These are phyloP conservation scores for Xylocopa sonorina DNA, from an alignment of 1,140 invertebrate genomes.

Conservation along the genomic window DNA sequence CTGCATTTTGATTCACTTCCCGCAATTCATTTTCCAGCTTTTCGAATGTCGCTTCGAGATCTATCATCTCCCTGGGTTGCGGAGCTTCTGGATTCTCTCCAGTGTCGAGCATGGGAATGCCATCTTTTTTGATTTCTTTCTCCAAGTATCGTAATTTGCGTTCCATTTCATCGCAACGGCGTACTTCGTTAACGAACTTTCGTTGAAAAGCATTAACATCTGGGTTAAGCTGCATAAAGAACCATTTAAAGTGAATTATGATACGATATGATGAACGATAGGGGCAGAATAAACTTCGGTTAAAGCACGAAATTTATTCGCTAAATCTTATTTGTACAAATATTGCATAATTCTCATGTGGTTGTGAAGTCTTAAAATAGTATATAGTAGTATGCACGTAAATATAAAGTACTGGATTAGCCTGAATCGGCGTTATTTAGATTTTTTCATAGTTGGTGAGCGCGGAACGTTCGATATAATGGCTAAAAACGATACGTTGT, in stretches of 20 bases:
- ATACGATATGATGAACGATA: no score
- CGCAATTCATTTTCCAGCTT: slow-evolving; percentile 97
- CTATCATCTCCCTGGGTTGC: slow-evolving; percentile 99
- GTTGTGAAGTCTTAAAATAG: no score
- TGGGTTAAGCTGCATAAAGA: slow-evolving; percentile 89
- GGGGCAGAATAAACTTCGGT: no score
- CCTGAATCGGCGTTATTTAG: no score
- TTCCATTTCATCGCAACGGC: slow-evolving; percentile 96
- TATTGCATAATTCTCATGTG: no score
- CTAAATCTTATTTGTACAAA: no score
- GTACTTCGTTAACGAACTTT: slow-evolving; percentile 95
- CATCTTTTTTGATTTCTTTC: slow-evolving; percentile 99
- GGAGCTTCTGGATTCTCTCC: slow-evolving; percentile 99
- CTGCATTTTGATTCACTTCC: slow-evolving; percentile 99
- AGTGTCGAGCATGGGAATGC: slow-evolving; percentile 97
- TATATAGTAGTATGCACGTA: no score
- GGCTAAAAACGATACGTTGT: no score
- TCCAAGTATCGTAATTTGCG: slow-evolving; percentile 97
- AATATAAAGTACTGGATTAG: no score
- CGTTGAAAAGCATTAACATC: slow-evolving; percentile 98
- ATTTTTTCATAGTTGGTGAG: no score
- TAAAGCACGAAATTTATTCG: no score
- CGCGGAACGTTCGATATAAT: no score
- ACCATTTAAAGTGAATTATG: background rate
- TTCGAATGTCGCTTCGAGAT: slow-evolving; percentile 98